These are phyloP conservation scores for Polypedilum pembai DNA, from an alignment of 1,140 invertebrate species.

Conservation along the genomic window DNA sequence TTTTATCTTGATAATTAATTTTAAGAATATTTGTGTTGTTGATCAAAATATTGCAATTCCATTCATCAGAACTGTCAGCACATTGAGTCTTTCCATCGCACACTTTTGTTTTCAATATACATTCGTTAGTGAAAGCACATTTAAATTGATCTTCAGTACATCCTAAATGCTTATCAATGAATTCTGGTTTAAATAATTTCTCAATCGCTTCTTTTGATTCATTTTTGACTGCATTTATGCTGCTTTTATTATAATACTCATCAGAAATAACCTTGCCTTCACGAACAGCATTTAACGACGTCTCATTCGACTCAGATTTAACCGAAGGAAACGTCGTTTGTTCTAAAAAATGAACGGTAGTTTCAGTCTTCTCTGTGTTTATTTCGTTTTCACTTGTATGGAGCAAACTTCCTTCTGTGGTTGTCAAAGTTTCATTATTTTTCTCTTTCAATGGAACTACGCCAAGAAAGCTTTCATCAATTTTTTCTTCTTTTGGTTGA, in stretches of 20 bases:
- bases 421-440: conserved; percentile 33
- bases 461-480: conserved; percentile 31
- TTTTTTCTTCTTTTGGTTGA: conserved; percentile 30
- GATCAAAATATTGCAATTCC: conserved; percentile 46
- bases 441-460: conserved; percentile 33
- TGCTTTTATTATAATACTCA: background rate
- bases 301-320: conserved; percentile 27
- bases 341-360: conserved; percentile 32
- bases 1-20: conserved; percentile 24
- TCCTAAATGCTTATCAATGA: background rate
- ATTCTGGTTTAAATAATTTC: background rate
- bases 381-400: conserved; percentile 36
- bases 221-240: background rate
- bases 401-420: conserved; percentile 31
- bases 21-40: conserved; percentile 30
- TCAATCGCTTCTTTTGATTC: background rate
- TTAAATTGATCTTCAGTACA: conserved; percentile 47
- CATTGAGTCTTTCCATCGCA: conserved; percentile 57
- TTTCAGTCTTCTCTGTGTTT: conserved; percentile 33
- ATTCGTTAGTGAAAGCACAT: conserved; percentile 52
- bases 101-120: conserved; percentile 46
- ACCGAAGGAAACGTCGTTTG: conserved; percentile 32
- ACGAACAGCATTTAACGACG: conserved; percentile 22
- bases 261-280: background rate
- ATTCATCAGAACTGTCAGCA: conserved; percentile 57